phyloP scores from a whole-genome alignment of 30 jellyfish, hydroid and myxozoan species.

The Aurelia coerulea region DNA sequence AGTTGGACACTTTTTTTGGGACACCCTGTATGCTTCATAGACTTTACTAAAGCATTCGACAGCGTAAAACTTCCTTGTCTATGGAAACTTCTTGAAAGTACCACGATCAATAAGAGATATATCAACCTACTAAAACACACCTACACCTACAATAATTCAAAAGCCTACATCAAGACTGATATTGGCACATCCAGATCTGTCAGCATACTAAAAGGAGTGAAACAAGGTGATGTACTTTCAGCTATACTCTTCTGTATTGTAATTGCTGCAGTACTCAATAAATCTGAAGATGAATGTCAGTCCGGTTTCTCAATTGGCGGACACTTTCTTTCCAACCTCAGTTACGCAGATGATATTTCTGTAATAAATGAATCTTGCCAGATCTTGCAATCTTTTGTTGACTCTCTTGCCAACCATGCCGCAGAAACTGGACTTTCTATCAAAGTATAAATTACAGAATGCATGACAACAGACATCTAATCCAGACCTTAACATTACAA shows the following conservation, averaged over 20 bases:
- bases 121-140: background rate
- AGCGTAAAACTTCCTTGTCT: background rate
- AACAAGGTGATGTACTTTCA: no score
- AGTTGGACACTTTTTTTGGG: no score
- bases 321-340: constrained; percentile 11
- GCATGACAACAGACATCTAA: constrained; percentile 33
- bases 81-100: background rate
- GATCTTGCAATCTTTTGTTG: background rate
- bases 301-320: constrained; percentile 33
- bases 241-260: no score
- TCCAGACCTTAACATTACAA: background rate
- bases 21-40: no score
- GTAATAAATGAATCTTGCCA: background rate
- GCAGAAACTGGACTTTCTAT: constrained; percentile 28
- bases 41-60: constrained; percentile 18
- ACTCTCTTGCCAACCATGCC: constrained; percentile 3
- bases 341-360: constrained; percentile 13
- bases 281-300: no score
- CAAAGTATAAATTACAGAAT: constrained; percentile 23
- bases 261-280: no score
- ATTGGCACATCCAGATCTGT: constrained; percentile 20
- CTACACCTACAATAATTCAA: constrained; percentile 2
- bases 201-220: constrained; percentile 23
- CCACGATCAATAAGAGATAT: background rate
- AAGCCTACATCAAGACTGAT: constrained; percentile 20